Evolutionary conservation across 1,140 invertebrate species (phyloP), one percentile per base, ranked within the genome.

Genomic region (Pseudachorutes palmiensis): DNA sequence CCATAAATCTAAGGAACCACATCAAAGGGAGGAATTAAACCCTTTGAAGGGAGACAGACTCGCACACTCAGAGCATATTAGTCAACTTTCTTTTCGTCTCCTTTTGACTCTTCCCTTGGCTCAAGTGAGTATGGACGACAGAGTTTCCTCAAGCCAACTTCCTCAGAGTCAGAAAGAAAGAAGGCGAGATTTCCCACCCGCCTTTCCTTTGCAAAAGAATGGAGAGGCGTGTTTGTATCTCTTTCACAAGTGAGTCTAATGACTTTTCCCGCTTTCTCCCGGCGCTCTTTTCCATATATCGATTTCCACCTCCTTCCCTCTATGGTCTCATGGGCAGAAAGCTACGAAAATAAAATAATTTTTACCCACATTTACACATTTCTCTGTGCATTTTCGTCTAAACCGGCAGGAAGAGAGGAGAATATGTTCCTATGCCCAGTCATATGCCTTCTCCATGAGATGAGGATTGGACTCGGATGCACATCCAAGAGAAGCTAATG

Each of bases 211-310:
- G 64, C 45, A 30, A 48, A 64, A 64, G 41, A 61, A 61, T 28
- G 58, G 36, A 55, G 45, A 66, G 65, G 57, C 57, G 57, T 66
- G 58, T 55, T 61, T 67, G 66, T 68, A 68, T 68, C 66, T 68
- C 66, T 68, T 68, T 68, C 66, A 68, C 66, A 68, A 69, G 67
- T 51, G 57, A 69, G 63, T 69, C 67, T 69, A 69, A 69, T 69
- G 67, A 69, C 67, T 69, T 69, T 65, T 65, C 63, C 45, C 26
- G 55, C 26, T 57, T 51, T 69, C 64, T 57, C 57, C 45, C 67
- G 60, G 30, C 49, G 51, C 67, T 69, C 57, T 62, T 65, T 62
- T 69, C 67, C 67, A 69, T 69, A 69, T 69, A 69, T 69, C 58
- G 67, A 69, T 69, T 51, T 65, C 63, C 62, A 41, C 61, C 61